Base-by-base conservation (phyloP, 1,140 invertebrate genomes). In the Orchesella cincta region DNA sequence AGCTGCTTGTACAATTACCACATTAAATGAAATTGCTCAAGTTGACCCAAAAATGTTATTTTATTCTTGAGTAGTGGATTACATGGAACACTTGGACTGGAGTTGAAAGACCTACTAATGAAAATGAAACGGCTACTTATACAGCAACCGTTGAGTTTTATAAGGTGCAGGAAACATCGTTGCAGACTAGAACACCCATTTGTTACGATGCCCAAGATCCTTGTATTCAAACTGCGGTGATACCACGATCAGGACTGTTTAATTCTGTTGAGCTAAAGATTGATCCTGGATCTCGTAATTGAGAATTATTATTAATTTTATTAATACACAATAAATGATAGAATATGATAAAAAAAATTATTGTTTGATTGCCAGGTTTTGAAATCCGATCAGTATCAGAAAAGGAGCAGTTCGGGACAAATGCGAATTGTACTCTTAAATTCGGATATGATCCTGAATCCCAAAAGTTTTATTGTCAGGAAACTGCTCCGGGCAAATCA, bases 321-420 rank as follows among this genome's bases (percentile, higher is more conserved):
- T 46, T 46, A 8, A 5, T 46, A 5, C 39, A 57, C 54, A 12
- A 57, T 23, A 26, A 31, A 62, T n/a, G 8, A 16, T 62, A 62
- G 39, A 46, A 46, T 28, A 8, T 26, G 23, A 62, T 62, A 5
- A 8, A 5, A 62, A 62, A 12, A 67, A 67, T 67, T 18, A 18
- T 33, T 31, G 2, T 33, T 14, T 3, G 1, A 33, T 67, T 67
- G 23, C 8, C 52, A 67, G 62, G 33, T 33, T 33, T 18, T 12
- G 1, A 26, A 29, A 67, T 67, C 33, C 26, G 23, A 14, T 33
- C 31, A 16, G 23, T 31, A 23, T 33, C 62, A 31, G 28, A 31
- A n/a, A 67, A 67, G 31, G 62, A 67, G 28, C 26, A 73, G 23
- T 73, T 73, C 26, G 71, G 71, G 14, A 73, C 1, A 46, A 73